Evolutionary conservation across 2,797 vertebrate species (phyloP).

Genomic region (Melanotaenia parkinsoni): DNA sequence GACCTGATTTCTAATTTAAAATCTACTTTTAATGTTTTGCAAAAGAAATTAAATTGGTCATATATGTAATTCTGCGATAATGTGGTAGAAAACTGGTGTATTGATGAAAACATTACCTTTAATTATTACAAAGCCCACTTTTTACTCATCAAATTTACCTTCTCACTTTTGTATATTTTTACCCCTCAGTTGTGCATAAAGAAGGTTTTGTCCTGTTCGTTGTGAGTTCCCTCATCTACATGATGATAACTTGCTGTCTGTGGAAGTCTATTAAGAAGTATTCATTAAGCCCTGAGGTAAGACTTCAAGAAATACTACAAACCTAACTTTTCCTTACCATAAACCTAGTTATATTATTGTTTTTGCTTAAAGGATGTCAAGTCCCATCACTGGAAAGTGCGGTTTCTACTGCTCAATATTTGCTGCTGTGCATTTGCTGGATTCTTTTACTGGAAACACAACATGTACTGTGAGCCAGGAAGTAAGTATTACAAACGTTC

Average conservation of each 20-base stretch:
- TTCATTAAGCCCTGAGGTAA: constrained; percentile 89
- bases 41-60: neutral
- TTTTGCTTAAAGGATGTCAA: constrained; percentile 82
- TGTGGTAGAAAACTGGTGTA: neutral
- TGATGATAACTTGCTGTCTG: constrained; percentile 88
- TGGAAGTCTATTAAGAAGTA: constrained; percentile 88
- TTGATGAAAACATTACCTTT: constrained; percentile 3
- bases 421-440: constrained; percentile 82
- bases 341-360: neutral
- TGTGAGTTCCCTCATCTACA: constrained; percentile 85
- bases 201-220: constrained; percentile 90
- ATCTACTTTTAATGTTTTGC: neutral
- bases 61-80: neutral
- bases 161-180: constrained; percentile 24
- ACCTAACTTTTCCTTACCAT: neutral
- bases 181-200: constrained; percentile 86
- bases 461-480: constrained; percentile 90
- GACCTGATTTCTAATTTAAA: neutral
- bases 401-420: constrained; percentile 86
- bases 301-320: constrained; percentile 10
- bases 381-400: constrained; percentile 90
- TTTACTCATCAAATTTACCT: neutral
- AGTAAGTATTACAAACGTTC: constrained; percentile 78
- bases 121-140: neutral
- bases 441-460: constrained; percentile 90